Evolutionary conservation across 2,113 vertebrate genomes (phyloP).

Genomic region (Cyphomyrus plagiostoma): DNA sequence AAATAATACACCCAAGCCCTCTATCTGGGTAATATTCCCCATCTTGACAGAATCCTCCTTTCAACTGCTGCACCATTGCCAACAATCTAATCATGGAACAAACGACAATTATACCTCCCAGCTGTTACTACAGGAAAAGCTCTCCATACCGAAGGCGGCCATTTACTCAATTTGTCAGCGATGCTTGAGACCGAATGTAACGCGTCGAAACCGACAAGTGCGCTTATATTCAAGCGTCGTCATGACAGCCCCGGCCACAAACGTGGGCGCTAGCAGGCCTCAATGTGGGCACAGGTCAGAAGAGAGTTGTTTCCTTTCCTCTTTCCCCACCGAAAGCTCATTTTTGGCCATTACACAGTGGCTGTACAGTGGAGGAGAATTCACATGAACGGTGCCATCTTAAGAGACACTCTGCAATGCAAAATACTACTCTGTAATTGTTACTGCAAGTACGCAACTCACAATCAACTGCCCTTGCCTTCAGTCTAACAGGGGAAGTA

Average conservation of each 20-base stretch:
- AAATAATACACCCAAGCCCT: conserved; percentile 43
- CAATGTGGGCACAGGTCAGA: background rate
- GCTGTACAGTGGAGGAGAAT: background rate
- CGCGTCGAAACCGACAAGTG: background rate
- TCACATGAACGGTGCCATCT: background rate
- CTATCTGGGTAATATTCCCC: conserved; percentile 53
- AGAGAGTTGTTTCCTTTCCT: background rate
- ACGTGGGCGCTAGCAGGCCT: background rate
- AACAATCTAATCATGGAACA: conserved; percentile 33
- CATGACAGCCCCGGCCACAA: background rate
- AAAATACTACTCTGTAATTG: background rate
- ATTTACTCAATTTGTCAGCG: conserved; percentile 38
- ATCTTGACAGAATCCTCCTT: conserved; percentile 56
- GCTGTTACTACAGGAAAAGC: conserved; percentile 32
- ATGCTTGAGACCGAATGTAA: background rate
- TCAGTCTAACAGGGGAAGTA: background rate
- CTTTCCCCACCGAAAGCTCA: background rate
- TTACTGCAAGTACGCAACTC: background rate
- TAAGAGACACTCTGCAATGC: background rate
- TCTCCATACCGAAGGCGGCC: conserved; percentile 1
- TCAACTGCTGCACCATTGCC: conserved; percentile 40
- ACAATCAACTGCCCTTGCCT: background rate
- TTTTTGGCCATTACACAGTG: background rate
- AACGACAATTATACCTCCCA: conserved; percentile 35
- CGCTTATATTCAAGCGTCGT: background rate